A percentile compares a stretch with the other conserved stretches of the same genome.
Conservation (phyloP, 2,797 vertebrate species). For the Heliangelus exortis region DNA sequence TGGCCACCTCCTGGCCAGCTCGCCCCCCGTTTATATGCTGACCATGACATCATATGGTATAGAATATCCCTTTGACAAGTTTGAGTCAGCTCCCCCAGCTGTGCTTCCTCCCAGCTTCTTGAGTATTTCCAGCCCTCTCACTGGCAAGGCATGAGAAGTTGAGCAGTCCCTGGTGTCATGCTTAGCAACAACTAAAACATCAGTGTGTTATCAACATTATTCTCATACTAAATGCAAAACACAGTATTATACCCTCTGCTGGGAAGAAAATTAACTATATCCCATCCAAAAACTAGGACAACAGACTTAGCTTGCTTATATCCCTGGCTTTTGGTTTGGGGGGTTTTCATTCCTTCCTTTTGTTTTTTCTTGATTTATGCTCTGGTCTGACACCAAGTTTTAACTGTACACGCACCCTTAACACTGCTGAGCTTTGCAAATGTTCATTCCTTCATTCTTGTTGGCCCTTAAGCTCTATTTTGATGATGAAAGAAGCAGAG, state of each 20-base stretch:
- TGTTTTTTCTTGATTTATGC: rapidly evolving
- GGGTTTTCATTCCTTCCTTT: not conserved
- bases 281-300: too few relatives aligned
- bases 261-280: too few relatives aligned
- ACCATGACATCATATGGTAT: not conserved
- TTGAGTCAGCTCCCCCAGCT: too few relatives aligned
- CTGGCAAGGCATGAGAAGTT: too few relatives aligned
- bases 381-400: not conserved
- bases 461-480: not conserved
- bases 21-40: not conserved
- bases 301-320: not conserved
- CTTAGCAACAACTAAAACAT: too few relatives aligned
- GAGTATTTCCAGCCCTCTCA: too few relatives aligned
- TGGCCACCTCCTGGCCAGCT: not conserved
- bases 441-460: not conserved
- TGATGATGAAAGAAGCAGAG: not conserved
- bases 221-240: too few relatives aligned
- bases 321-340: not conserved
- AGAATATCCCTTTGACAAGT: too few relatives aligned
- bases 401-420: not conserved
- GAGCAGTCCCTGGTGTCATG: too few relatives aligned
- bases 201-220: too few relatives aligned
- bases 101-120: too few relatives aligned
- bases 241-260: too few relatives aligned
- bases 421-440: rapidly evolving